phyloP scores from a whole-genome alignment of 2,888 invertebrate genomes.

The Himalopsyche tibetana region DNA sequence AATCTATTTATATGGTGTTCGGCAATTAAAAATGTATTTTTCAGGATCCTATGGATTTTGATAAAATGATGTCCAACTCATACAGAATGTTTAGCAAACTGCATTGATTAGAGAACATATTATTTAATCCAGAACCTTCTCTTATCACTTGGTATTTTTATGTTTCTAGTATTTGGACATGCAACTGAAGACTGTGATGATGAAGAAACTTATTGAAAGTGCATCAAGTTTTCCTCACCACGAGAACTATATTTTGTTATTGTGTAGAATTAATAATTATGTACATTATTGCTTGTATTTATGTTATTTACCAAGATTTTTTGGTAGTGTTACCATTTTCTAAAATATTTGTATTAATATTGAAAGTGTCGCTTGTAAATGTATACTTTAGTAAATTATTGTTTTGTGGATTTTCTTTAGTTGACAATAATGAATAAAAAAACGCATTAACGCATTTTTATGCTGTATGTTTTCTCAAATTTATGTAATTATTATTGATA shows the following conservation, averaged over 20 bases:
- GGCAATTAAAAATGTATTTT: too few relatives aligned
- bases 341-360: conserved; percentile 15
- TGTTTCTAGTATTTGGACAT: conserved; percentile 91
- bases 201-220: conserved; percentile 85
- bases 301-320: conserved; percentile 17
- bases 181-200: conserved; percentile 91
- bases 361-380: background rate
- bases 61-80: too few relatives aligned
- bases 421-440: conserved; percentile 9
- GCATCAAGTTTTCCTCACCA: background rate
- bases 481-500: background rate
- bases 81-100: too few relatives aligned
- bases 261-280: conserved; percentile 66
- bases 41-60: too few relatives aligned
- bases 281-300: conserved; percentile 67
- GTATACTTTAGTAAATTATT: conserved; percentile 5
- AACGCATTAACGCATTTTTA: background rate
- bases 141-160: conserved; percentile 65
- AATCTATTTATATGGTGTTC: too few relatives aligned
- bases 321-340: conserved; percentile 51
- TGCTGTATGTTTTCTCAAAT: background rate
- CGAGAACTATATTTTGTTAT: conserved; percentile 23
- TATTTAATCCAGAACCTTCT: background rate
- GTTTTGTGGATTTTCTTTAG: conserved; percentile 1
- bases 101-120: too few relatives aligned